Conservation (phyloP, 2,888 invertebrate genomes). For the Caenorhabditis afra region DNA sequence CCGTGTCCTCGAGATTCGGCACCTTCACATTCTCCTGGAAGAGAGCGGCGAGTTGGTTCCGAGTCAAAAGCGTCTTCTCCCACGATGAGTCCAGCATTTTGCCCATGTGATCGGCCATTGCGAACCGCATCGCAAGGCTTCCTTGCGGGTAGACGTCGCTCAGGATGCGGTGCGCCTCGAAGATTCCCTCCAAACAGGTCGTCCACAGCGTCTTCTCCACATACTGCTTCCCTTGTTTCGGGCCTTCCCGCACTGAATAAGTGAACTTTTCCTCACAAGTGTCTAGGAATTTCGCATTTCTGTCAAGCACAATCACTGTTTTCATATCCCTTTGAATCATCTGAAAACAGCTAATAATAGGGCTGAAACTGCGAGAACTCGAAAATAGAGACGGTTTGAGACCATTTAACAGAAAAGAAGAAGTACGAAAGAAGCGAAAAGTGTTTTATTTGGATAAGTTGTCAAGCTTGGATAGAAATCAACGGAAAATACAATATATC, state of each 20-base stretch:
- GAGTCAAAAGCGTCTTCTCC: slow-evolving; percentile 10
- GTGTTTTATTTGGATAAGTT: slow-evolving; percentile 24
- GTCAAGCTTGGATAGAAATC: background rate
- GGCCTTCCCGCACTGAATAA: slow-evolving; percentile 43
- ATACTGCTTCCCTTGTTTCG: slow-evolving; percentile 30
- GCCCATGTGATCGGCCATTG: slow-evolving; percentile 38
- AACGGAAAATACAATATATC: slow-evolving; percentile 17
- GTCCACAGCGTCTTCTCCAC: slow-evolving; percentile 95
- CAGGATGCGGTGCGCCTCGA: slow-evolving; percentile 96
- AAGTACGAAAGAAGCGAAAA: background rate
- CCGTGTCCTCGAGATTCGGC: slow-evolving; percentile 1
- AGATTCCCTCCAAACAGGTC: slow-evolving; percentile 92
- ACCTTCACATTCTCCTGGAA: slow-evolving; percentile 5
- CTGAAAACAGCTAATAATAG: slow-evolving; percentile 9
- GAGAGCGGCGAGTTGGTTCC: slow-evolving; percentile 21
- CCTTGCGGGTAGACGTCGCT: slow-evolving; percentile 90
- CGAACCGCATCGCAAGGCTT: slow-evolving; percentile 30
- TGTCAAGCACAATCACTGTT: slow-evolving; percentile 95
- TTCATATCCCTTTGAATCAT: slow-evolving; percentile 84
- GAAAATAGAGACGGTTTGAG: background rate
- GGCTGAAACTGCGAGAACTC: background rate
- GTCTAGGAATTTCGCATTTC: slow-evolving; percentile 92
- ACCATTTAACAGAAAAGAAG: background rate
- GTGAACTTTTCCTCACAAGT: slow-evolving; percentile 26
- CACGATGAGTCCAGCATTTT: slow-evolving; percentile 46